These are phyloP conservation scores for Elephantulus edwardii DNA, from an alignment of 2,113 vertebrate genomes.

Conservation along the genomic window DNA sequence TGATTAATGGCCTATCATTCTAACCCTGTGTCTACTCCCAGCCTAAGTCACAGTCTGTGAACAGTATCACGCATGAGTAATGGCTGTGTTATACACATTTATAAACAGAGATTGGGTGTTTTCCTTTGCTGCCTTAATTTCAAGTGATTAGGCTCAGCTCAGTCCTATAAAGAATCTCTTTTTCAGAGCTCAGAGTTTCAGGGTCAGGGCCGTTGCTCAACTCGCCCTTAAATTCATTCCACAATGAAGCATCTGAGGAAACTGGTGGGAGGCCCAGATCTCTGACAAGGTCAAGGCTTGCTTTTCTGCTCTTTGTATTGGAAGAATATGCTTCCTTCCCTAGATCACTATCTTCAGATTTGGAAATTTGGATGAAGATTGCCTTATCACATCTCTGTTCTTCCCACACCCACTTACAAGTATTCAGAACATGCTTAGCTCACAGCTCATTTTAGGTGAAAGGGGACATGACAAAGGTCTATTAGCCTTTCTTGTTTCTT, in stretches of 20 bases:
- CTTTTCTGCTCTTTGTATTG: background rate
- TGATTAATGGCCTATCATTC: background rate
- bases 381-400: background rate
- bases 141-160: conserved; percentile 54
- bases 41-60: conserved; percentile 44
- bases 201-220: conserved; percentile 9
- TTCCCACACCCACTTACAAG: background rate
- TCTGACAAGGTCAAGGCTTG: background rate
- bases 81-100: conserved; percentile 4
- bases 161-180: conserved; percentile 14
- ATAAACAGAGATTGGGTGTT: conserved; percentile 53
- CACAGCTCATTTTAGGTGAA: background rate
- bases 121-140: conserved; percentile 33
- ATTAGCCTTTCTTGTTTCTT: background rate
- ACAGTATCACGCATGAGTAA: conserved; percentile 51
- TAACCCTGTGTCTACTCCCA: background rate
- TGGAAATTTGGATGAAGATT: background rate
- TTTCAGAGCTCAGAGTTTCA: conserved; percentile 29
- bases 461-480: background rate
- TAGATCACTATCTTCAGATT: background rate
- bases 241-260: background rate
- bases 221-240: background rate
- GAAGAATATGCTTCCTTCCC: background rate
- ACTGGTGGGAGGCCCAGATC: background rate
- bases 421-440: background rate